Conservation (phyloP, 2,113 vertebrate genomes). For the Menidia beryllina region DNA sequence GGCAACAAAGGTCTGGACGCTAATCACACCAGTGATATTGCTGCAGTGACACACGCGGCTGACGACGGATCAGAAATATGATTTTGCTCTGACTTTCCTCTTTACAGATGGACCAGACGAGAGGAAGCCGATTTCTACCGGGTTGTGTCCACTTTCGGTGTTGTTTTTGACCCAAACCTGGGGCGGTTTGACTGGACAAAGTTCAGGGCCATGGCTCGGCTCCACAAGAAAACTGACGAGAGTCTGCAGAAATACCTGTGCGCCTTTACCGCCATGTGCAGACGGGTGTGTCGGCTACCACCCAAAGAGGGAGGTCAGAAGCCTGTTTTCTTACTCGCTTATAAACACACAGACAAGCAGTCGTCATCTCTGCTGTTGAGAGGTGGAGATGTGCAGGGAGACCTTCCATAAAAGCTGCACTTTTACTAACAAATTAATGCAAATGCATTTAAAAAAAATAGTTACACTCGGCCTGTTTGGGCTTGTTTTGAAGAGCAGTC, state of each 20-base stretch:
- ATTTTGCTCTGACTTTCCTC: neutral
- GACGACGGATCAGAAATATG: too few species aligned
- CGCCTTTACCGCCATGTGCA: conserved; percentile 96
- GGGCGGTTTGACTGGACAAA: conserved; percentile 97
- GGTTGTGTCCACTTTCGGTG: conserved; percentile 97
- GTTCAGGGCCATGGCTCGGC: conserved; percentile 95
- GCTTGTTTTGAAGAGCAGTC: conserved; percentile 21
- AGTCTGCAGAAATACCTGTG: conserved; percentile 97
- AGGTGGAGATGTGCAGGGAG: neutral
- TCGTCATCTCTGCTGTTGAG: neutral
- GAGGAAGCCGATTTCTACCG: conserved; percentile 99
- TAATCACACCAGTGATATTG: neutral
- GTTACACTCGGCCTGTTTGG: neutral
- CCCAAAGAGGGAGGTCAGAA: conserved; percentile 91
- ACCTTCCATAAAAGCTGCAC: too few species aligned
- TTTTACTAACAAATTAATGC: too few species aligned
- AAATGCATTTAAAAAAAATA: neutral
- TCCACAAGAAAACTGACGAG: conserved; percentile 98
- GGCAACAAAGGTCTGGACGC: conserved; percentile 90
- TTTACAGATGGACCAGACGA: conserved; percentile 93
- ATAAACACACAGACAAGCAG: neutral
- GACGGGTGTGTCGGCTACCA: conserved; percentile 94
- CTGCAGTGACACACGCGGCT: neutral
- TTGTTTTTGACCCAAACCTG: conserved; percentile 94
- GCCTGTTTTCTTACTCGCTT: neutral